phyloP scores from a whole-genome alignment of 1,140 invertebrate species.

The Bemisia tabaci region DNA sequence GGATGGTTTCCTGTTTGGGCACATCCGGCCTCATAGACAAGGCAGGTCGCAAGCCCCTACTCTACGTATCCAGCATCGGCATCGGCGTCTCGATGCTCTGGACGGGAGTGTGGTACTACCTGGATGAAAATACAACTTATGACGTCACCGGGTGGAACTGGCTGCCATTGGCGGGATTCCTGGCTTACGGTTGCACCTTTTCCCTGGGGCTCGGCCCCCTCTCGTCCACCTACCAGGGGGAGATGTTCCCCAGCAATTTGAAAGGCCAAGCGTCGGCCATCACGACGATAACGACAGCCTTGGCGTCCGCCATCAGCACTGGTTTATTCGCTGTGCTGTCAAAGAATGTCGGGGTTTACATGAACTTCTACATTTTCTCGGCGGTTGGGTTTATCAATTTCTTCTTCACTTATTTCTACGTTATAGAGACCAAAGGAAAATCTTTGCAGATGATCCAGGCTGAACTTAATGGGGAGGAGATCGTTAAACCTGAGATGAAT shows the following conservation, averaged over 20 bases:
- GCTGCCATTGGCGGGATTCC: constrained; percentile 55
- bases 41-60: constrained; percentile 52
- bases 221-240: constrained; percentile 64
- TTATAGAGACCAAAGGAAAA: constrained; percentile 73
- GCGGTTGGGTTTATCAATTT: constrained; percentile 45
- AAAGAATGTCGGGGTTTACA: constrained; percentile 43
- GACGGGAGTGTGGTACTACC: constrained; percentile 48
- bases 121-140: constrained; percentile 34
- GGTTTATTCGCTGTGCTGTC: constrained; percentile 51
- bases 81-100: constrained; percentile 46
- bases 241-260: constrained; percentile 55
- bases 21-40: constrained; percentile 37
- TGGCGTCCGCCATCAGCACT: constrained; percentile 56
- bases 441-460: constrained; percentile 59
- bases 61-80: constrained; percentile 45
- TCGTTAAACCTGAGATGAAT: neutral
- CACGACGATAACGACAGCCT: constrained; percentile 48
- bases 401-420: constrained; percentile 42
- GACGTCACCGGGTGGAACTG: constrained; percentile 37
- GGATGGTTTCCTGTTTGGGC: constrained; percentile 19
- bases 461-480: constrained; percentile 35
- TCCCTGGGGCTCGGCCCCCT: constrained; percentile 63
- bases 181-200: constrained; percentile 61
- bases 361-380: constrained; percentile 68
- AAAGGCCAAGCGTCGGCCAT: constrained; percentile 60